Conservation (phyloP, 2,888 invertebrate species). For the Drosophila tripunctata region DNA sequence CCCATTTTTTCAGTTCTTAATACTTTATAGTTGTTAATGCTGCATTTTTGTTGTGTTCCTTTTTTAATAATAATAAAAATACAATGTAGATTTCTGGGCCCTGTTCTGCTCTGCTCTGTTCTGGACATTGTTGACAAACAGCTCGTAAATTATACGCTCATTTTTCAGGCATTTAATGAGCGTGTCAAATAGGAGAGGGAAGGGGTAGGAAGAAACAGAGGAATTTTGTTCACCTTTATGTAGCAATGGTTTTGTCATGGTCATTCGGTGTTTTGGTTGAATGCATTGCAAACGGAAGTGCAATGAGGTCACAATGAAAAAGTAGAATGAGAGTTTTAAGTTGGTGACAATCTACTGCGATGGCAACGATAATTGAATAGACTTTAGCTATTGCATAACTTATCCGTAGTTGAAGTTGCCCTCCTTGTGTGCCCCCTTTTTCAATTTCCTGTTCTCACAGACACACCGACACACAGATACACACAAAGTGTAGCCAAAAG, state of each 20-base stretch:
- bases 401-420: conserved; percentile 24
- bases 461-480: conserved; percentile 35
- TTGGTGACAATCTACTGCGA: conserved; percentile 56
- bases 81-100: conserved; percentile 58
- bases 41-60: conserved; percentile 3
- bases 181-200: neutral
- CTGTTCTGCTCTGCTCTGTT: conserved; percentile 44
- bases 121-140: conserved; percentile 73
- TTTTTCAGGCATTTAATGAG: conserved; percentile 62
- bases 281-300: conserved; percentile 61
- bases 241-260: conserved; percentile 28
- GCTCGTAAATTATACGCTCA: conserved; percentile 74
- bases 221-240: conserved; percentile 42
- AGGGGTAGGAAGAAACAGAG: neutral
- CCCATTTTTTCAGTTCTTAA: conserved; percentile 7
- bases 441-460: conserved; percentile 72
- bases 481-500: conserved; percentile 49
- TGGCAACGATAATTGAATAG: conserved; percentile 35
- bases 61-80: conserved; percentile 43
- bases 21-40: conserved; percentile 17
- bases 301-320: conserved; percentile 43
- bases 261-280: conserved; percentile 31
- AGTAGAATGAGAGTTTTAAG: conserved; percentile 28
- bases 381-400: conserved; percentile 53
- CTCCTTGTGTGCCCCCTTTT: conserved; percentile 22